These are phyloP conservation scores for Eupsilia transversa DNA, from an alignment of 2,888 invertebrate species.

Conservation along the genomic window DNA sequence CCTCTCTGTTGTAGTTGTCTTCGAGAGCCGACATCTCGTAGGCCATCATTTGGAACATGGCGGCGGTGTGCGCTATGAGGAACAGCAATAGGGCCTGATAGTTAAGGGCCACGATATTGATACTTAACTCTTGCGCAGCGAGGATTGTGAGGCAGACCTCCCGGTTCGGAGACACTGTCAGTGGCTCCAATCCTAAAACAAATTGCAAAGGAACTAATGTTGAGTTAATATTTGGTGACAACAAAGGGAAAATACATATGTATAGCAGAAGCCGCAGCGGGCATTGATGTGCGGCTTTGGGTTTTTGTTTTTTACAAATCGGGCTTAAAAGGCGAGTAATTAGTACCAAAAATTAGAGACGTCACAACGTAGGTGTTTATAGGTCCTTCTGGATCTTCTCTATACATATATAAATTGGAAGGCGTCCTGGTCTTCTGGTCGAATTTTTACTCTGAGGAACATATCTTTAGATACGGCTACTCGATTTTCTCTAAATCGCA, in stretches of 20 bases:
- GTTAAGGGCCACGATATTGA: conserved; percentile 75
- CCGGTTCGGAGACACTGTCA: conserved; percentile 75
- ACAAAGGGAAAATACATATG: background rate
- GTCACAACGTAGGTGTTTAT: background rate
- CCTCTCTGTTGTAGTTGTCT: conserved; percentile 58
- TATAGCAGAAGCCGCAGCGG: background rate
- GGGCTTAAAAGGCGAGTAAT: background rate
- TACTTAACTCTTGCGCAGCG: conserved; percentile 72
- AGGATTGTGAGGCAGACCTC: conserved; percentile 78
- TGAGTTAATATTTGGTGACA: background rate
- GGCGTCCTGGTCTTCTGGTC: background rate
- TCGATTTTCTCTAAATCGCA: background rate
- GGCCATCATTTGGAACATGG: conserved; percentile 79
- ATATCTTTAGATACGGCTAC: background rate
- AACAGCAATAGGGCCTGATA: conserved; percentile 81
- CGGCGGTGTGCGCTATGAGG: conserved; percentile 80
- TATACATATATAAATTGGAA: background rate
- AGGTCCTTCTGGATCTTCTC: background rate
- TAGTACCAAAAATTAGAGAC: background rate
- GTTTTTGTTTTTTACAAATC: background rate
- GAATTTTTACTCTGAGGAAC: conserved; percentile 1
- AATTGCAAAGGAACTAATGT: background rate
- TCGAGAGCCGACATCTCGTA: conserved; percentile 77
- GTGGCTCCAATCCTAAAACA: conserved; percentile 78
- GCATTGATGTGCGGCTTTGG: background rate